A percentile compares a stretch with the other conserved stretches of the same genome.
Evolutionary conservation across 2,113 vertebrate genomes (phyloP).

Genomic region (Halcyon malimbica): DNA sequence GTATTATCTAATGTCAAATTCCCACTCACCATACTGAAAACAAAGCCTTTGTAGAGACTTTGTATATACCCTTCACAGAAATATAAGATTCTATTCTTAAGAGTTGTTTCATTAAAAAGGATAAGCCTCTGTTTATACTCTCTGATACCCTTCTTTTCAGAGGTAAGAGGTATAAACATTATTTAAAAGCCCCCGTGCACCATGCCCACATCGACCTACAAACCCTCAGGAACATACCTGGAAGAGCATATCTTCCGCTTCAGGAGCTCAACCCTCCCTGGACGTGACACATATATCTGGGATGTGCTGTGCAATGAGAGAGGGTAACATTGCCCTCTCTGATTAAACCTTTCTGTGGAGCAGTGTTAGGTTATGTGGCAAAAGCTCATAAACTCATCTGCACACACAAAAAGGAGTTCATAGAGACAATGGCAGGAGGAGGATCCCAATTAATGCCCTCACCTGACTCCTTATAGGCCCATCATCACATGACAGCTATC

Average conservation of each 20-base stretch:
- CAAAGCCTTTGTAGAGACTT: background rate
- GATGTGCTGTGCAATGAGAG: background rate
- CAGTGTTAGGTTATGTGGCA: background rate
- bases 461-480: accelerated
- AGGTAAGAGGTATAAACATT: background rate
- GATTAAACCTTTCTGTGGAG: background rate
- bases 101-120: background rate
- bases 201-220: background rate
- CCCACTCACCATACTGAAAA: background rate
- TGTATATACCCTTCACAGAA: background rate
- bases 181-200: background rate
- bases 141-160: background rate
- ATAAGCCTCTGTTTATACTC: background rate
- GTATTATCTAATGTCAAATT: constrained; percentile 18
- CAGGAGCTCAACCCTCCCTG: accelerated
- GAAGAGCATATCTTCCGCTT: background rate
- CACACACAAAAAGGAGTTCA: background rate
- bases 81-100: background rate
- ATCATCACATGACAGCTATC: background rate
- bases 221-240: background rate
- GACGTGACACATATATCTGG: accelerated
- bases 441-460: background rate
- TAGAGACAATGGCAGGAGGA: background rate
- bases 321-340: background rate
- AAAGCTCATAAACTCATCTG: background rate